Evolutionary conservation across 2,888 invertebrate species (phyloP).

Genomic region (Acanthosepion esculentum): DNA sequence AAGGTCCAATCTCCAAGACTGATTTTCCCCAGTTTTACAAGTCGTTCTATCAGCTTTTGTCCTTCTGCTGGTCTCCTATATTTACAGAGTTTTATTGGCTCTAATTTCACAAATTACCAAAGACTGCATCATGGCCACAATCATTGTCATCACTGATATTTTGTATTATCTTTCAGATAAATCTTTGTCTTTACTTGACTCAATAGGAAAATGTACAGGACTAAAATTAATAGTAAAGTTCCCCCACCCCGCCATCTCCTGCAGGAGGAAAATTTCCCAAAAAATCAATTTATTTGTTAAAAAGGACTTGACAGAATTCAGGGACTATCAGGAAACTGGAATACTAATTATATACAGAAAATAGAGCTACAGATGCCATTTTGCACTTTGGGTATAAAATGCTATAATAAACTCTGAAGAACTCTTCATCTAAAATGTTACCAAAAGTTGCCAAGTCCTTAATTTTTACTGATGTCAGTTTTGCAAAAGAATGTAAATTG

Average conservation of each 20-base stretch:
- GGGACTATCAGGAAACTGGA: constrained; percentile 33
- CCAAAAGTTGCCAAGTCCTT: background rate
- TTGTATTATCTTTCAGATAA: constrained; percentile 6
- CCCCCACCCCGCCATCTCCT: background rate
- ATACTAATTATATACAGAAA: background rate
- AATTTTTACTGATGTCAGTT: background rate
- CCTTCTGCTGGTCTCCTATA: constrained; percentile 8
- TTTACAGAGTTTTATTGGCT: background rate
- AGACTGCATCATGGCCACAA: constrained; percentile 18
- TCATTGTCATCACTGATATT: background rate
- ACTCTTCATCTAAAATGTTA: background rate
- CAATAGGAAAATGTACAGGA: background rate
- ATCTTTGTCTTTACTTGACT: constrained; percentile 2
- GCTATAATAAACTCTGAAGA: background rate
- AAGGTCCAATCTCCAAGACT: background rate
- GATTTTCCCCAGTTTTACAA: background rate
- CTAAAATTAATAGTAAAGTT: background rate
- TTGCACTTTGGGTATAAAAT: background rate
- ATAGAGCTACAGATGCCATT: constrained; percentile 8
- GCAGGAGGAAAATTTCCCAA: background rate
- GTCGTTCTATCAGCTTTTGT: constrained; percentile 9
- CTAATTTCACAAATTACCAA: background rate
- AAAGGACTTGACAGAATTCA: background rate
- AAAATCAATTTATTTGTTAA: background rate
- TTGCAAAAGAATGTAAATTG: background rate